Evolutionary conservation across 2,113 vertebrate genomes (phyloP).

Genomic region (Prochilodus magdalenae): DNA sequence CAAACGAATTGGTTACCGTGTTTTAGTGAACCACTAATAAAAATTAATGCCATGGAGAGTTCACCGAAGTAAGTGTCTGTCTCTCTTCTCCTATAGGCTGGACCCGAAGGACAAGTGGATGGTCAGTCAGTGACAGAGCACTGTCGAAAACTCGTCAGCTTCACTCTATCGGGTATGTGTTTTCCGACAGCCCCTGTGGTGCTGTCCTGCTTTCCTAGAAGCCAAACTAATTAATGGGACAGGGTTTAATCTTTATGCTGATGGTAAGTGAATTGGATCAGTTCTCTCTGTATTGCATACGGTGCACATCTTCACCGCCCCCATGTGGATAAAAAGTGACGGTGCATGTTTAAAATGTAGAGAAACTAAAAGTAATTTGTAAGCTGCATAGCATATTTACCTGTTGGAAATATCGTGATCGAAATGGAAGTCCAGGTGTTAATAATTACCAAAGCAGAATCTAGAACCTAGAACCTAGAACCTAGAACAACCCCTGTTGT

Average conservation of each 20-base stretch:
- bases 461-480: no score
- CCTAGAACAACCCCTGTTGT: no score
- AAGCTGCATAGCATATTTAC: no score
- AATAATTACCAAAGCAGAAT: no score
- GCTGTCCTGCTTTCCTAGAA: not conserved
- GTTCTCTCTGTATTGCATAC: no score
- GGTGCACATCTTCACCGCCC: constrained; percentile 23
- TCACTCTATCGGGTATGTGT: constrained; percentile 89
- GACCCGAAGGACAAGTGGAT: constrained; percentile 80
- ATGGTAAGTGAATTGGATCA: not conserved
- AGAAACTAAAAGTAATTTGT: no score
- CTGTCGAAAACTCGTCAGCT: constrained; percentile 91
- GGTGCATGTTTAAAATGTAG: not conserved
- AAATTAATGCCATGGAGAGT: not conserved
- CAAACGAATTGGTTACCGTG: no score
- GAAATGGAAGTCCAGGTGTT: no score
- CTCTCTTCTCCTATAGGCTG: constrained; percentile 74
- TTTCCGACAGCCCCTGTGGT: not conserved
- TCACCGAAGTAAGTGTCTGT: not conserved
- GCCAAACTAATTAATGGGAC: not conserved
- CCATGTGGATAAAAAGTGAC: constrained; percentile 33
- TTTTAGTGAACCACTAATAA: no score
- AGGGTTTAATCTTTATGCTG: not conserved
- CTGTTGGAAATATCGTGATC: no score
- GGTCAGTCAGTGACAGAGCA: constrained; percentile 84